Evolutionary conservation across 1,140 invertebrate genomes (phyloP).

Genomic region (Epicauta chinensis): DNA sequence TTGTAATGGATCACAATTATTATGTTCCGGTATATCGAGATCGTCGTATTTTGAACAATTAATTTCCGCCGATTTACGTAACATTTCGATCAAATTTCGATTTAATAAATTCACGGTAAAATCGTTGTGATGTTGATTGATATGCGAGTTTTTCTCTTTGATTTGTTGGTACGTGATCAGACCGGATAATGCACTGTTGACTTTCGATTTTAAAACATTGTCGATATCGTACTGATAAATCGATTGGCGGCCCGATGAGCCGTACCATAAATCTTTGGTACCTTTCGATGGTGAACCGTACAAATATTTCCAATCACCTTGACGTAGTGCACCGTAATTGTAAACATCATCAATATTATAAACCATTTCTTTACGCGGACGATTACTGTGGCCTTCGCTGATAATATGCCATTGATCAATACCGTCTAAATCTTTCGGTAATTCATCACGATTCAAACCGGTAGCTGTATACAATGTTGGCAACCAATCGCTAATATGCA

Average conservation of each 20-base stretch:
- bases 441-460: constrained; percentile 34
- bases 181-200: constrained; percentile 44
- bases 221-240: constrained; percentile 43
- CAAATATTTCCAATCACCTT: constrained; percentile 68
- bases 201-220: constrained; percentile 46
- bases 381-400: constrained; percentile 40
- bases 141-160: constrained; percentile 30
- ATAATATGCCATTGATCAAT: constrained; percentile 63
- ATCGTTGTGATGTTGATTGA: constrained; percentile 5
- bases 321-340: constrained; percentile 54
- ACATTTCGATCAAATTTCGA: constrained; percentile 33
- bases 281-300: constrained; percentile 51
- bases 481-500: constrained; percentile 82
- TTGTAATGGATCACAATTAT: constrained; percentile 47
- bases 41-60: constrained; percentile 30
- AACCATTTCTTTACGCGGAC: constrained; percentile 58
- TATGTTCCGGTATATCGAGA: constrained; percentile 20
- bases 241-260: constrained; percentile 46
- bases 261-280: constrained; percentile 51
- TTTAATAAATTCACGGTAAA: constrained; percentile 36
- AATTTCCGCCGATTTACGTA: constrained; percentile 45
- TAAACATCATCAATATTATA: constrained; percentile 74
- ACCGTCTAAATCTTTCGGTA: constrained; percentile 54
- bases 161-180: constrained; percentile 43
- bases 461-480: constrained; percentile 69